Base-by-base conservation (phyloP, 2,113 vertebrate genomes). In the Australoheros scitulus region DNA sequence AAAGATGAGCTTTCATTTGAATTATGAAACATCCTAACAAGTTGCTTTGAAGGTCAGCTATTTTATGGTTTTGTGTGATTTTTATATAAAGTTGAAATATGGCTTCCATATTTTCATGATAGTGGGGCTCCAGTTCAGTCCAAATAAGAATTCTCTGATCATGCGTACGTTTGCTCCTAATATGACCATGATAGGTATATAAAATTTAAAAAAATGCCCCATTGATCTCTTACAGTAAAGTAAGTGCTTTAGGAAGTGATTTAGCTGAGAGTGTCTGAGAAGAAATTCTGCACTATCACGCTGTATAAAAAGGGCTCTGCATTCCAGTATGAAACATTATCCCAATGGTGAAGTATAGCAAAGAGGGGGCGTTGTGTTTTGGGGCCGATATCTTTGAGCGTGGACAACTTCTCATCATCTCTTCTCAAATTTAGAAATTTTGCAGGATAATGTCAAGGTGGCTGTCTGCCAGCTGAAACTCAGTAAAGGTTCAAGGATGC, bases 21-120 rank as follows among this genome's bases (percentile, higher is more conserved):
- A 61, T 79, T 38, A 59, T 50, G 32, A 47, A 61, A 52, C 76
- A 56, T 64, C 38, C 7, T 3, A 22, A 75, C 36, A 36, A 24
- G 56, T 7, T n/a, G 3, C n/a, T 77, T 85, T 63, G 57, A 81
- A 64, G 76, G 57, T n/a, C 26, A 47, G 57, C 22, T 72, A 29
- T 79, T 70, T 61, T 61, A 61, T 65, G 61, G 59, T 57, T 58
- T 61, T 8, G 20, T 29, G 29, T 57, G 56, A 47, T 52, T 77
- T 58, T 29, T 52, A 20, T 17, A 65, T 26, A 7, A 14, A 61
- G 68, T 72, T 18, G 38, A 9, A 47, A n/a, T 15, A 18, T 20
- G 22, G 24, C 52, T 72, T 29, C 9, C 34, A 59, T 56, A 59
- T 22, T 70, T 29, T 29, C 24, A 50, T 50, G 65, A 32, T n/a